phyloP scores from a whole-genome alignment of 2,797 vertebrate species.

The Sparus aurata region DNA sequence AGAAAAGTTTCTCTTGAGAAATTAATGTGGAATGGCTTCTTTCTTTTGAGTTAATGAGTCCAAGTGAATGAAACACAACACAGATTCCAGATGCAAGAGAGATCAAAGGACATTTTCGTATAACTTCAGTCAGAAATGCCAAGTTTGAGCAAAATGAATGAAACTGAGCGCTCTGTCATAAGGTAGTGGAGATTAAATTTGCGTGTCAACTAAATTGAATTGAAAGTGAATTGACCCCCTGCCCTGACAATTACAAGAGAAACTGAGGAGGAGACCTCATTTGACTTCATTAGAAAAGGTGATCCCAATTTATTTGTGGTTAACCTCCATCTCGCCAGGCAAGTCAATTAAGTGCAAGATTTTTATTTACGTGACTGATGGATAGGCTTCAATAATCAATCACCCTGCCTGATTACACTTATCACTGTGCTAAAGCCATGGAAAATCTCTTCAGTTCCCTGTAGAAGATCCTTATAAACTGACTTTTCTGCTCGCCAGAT shows the following conservation, averaged over 20 bases:
- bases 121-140: slow-evolving; percentile 40
- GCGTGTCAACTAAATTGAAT: slow-evolving; percentile 55
- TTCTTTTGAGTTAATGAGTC: slow-evolving; percentile 22
- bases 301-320: slow-evolving; percentile 64
- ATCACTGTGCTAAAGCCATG: slow-evolving; percentile 33
- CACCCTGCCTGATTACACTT: slow-evolving; percentile 51
- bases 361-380: slow-evolving; percentile 66
- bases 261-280: slow-evolving; percentile 42
- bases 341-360: slow-evolving; percentile 55
- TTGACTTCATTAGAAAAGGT: slow-evolving; percentile 63
- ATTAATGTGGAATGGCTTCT: neutral
- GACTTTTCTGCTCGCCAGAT: slow-evolving; percentile 27
- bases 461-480: slow-evolving; percentile 31
- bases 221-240: slow-evolving; percentile 54
- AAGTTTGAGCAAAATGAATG: slow-evolving; percentile 46
- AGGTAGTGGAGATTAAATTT: slow-evolving; percentile 60
- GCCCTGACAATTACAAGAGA: slow-evolving; percentile 50
- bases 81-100: slow-evolving; percentile 13
- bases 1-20: slow-evolving; percentile 8
- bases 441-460: slow-evolving; percentile 44
- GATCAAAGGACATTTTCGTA: slow-evolving; percentile 43
- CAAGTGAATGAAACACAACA: slow-evolving; percentile 14
- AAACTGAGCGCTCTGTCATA: slow-evolving; percentile 42
- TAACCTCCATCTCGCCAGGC: slow-evolving; percentile 58
- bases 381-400: slow-evolving; percentile 76